phyloP scores from a whole-genome alignment of 2,797 vertebrate genomes.

The Rhinichthys osculus region DNA sequence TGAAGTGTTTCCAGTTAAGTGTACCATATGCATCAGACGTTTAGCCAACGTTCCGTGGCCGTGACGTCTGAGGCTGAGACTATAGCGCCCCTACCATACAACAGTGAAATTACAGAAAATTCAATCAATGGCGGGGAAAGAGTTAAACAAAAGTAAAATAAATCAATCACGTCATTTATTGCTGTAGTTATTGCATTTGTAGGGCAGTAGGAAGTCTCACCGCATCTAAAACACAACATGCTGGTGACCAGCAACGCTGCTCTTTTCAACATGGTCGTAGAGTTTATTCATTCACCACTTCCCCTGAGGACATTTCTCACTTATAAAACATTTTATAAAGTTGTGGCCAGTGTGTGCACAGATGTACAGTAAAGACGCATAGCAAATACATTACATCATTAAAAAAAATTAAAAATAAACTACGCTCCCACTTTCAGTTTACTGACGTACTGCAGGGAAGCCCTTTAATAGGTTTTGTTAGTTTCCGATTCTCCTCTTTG shows the following conservation, averaged over 20 bases:
- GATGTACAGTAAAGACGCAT: neutral
- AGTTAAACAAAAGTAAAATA: neutral
- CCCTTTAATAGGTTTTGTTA: conserved; percentile 42
- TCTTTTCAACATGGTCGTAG: conserved; percentile 5
- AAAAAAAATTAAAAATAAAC: neutral
- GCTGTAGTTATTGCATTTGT: neutral
- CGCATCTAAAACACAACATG: neutral
- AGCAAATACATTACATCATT: neutral
- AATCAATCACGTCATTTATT: neutral
- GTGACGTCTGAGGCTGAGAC: too few relatives aligned
- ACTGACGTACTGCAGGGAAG: conserved; percentile 41
- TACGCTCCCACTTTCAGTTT: conserved; percentile 22
- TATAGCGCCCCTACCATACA: too few relatives aligned
- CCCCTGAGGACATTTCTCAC: neutral
- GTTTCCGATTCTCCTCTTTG: conserved; percentile 35
- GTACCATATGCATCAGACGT: too few relatives aligned
- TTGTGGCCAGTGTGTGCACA: conserved; percentile 9
- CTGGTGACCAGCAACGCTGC: conserved; percentile 6
- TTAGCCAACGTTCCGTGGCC: too few relatives aligned
- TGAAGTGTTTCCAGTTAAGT: too few relatives aligned
- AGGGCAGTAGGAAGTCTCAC: neutral
- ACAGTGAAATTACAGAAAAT: too few relatives aligned
- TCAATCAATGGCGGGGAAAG: too few relatives aligned
- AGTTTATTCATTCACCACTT: conserved; percentile 1
- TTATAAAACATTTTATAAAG: conserved; percentile 1